phyloP scores from a whole-genome alignment of 2,797 vertebrate species.

The Enteromius fasciolatus region DNA sequence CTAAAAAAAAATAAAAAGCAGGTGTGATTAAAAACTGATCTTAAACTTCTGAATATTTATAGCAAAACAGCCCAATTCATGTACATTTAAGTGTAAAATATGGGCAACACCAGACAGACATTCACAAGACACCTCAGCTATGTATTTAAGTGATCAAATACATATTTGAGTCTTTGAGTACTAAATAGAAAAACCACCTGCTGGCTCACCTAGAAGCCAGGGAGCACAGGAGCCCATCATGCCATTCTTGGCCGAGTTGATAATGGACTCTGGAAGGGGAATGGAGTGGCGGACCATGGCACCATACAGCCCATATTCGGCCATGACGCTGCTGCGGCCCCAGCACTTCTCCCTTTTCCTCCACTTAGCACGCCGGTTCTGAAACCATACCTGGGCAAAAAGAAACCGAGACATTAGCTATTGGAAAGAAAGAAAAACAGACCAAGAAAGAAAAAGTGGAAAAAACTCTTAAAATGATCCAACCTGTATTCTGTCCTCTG shows the following conservation, averaged over 20 bases:
- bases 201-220: conserved; percentile 88
- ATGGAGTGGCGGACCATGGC: conserved; percentile 90
- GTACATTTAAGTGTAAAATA: conserved; percentile 3
- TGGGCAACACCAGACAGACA: conserved; percentile 9
- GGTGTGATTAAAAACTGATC: not conserved
- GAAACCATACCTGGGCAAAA: conserved; percentile 85
- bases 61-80: conserved; percentile 5
- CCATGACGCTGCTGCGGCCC: conserved; percentile 89
- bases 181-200: conserved; percentile 75
- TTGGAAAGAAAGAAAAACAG: not conserved
- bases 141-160: conserved; percentile 58
- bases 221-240: conserved; percentile 84
- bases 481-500: conserved; percentile 95
- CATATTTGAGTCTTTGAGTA: conserved; percentile 64
- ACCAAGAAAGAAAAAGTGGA: not conserved
- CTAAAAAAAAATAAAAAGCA: conserved; percentile 68
- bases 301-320: conserved; percentile 86
- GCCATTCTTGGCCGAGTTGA: conserved; percentile 81
- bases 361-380: conserved; percentile 90
- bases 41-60: not conserved
- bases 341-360: conserved; percentile 88
- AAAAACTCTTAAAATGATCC: not conserved
- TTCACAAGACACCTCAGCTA: conserved; percentile 60
- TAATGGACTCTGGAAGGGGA: conserved; percentile 83
- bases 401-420: not conserved